Evolutionary conservation across 2,888 invertebrate species (phyloP), one percentile per base, ranked within the genome.

Genomic region (Rotaria socialis): DNA sequence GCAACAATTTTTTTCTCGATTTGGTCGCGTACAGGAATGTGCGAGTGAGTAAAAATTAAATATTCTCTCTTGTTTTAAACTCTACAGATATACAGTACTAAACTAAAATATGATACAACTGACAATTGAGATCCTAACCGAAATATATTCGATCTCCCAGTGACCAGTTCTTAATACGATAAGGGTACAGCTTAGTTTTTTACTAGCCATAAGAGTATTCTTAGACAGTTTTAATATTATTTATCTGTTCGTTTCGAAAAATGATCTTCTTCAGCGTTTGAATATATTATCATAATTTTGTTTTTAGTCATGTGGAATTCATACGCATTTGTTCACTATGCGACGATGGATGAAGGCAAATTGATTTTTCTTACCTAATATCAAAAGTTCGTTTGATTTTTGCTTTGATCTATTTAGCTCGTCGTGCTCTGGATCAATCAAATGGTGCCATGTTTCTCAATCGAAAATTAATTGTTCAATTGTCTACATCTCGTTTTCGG

Each of bases 281-380:
- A 50, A 50, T 50, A 50, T 50, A 8, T 50, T 50, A 11, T 11
- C 7, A 50, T 50, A n/a, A n/a, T n/a, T n/a, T n/a, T 3, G 8
- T 67, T 67, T 67, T 14, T 67, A 67, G 67, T 86, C 47, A 86
- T 86, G 86, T 86, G 86, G 86, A 86, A 86, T 86, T 85, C 85
- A 85, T 86, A 86, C 19, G 86, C 86, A 43, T 86, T 85, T 50
- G 84, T 86, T 10, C 86, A 86, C 58, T 85, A 86, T 41, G 85
- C 85, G 19, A 85, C 75, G 10, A 86, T 86, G 85, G 85, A 86
- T 56, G 85, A 86, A 74, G 80, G 43, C 47, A 80, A 47, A 47
- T 35, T 27, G 35, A 58, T 56, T 24, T 22, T 2, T 58, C 16
- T 58, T 0, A 58, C 10, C 0, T 58, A 11, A n/a, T n/a, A n/a